Conservation (phyloP, 92 coral and sea anemone genomes). For the Virgularia gustaviana region DNA sequence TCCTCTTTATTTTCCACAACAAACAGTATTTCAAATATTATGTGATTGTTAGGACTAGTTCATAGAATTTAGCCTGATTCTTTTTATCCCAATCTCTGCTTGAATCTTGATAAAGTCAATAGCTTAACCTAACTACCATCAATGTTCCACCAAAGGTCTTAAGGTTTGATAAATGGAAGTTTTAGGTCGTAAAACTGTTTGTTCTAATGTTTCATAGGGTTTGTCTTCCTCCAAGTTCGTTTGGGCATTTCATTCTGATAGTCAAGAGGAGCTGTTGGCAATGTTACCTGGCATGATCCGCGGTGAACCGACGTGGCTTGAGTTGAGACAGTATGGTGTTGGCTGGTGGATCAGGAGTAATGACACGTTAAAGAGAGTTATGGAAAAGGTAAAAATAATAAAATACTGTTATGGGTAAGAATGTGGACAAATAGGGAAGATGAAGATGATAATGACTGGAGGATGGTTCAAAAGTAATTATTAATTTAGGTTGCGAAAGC, state of each 20-base stretch:
- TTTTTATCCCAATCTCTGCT: too few relatives aligned
- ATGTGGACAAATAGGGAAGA: too few relatives aligned
- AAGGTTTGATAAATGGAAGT: not conserved
- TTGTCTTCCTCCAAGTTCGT: conserved; percentile 82
- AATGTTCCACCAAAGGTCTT: not conserved
- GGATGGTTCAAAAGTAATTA: not conserved
- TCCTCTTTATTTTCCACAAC: not conserved
- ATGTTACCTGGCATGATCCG: conserved; percentile 94
- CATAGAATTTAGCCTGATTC: too few relatives aligned
- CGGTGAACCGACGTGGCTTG: conserved; percentile 92
- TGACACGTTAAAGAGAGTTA: conserved; percentile 81
- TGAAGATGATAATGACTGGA: too few relatives aligned
- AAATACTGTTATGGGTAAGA: too few relatives aligned
- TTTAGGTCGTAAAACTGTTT: too few relatives aligned
- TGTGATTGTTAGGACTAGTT: not conserved
- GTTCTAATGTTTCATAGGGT: conserved; percentile 50
- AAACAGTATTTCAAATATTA: not conserved
- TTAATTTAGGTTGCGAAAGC: conserved; percentile 8
- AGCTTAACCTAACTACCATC: too few relatives aligned
- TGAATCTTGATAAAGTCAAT: too few relatives aligned
- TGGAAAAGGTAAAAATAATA: conserved; percentile 99
- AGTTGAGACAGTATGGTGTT: conserved; percentile 81
- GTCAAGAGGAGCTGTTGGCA: conserved; percentile 89
- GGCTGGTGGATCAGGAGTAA: conserved; percentile 98
- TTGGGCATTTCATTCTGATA: conserved; percentile 99